Base-by-base conservation (phyloP, 2,113 vertebrate species). In the Ciconia maguari region DNA sequence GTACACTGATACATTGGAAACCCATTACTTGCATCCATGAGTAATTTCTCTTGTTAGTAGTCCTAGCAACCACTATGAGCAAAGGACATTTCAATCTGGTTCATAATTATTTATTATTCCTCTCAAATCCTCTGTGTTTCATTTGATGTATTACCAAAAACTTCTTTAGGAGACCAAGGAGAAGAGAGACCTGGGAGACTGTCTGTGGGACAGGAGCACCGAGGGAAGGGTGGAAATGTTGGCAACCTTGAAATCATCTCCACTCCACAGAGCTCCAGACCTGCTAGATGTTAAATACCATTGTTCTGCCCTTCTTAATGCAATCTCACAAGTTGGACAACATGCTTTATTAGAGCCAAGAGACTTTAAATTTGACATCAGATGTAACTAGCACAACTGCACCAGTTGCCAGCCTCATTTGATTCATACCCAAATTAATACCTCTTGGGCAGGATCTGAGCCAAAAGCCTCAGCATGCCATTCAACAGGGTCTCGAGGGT, bases 401-500 rank as follows among this genome's bases (percentile, higher is more conserved):
- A 89, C 36, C 42, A 57, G 42, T 87, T 96, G 36, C 66, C 57
- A 93, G 62, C 42, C 66, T 92, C 52, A 87, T 87, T 94, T 92
- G 91, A 92, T 84, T 96, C 92, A 82, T 92, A 81, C 89, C 74
- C 89, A 94, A 95, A 96, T 93, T 93, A 95, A 90, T 94, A 96
- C 76, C 93, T 94, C 84, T 96, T 95, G 95, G 94, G 91, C 57
- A 96, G 91, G 89, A 96, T 95, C 89, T 32, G 87, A 96, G 93
- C 91, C 94, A 96, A 96, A 96, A 95, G 74, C 83, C 86, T 96
- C 94, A 93, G 89, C 77, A 82, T 76, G 83, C 91, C 87, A 91
- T 97, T 93, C 89, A 96, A 49, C 36, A 57, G 29, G 27, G 81
- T 96, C 97, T 94, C 97, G 2, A 91, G 96, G 95, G 96, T 84